phyloP scores from a whole-genome alignment of 2,888 invertebrate genomes.

The Mayetiola destructor region DNA sequence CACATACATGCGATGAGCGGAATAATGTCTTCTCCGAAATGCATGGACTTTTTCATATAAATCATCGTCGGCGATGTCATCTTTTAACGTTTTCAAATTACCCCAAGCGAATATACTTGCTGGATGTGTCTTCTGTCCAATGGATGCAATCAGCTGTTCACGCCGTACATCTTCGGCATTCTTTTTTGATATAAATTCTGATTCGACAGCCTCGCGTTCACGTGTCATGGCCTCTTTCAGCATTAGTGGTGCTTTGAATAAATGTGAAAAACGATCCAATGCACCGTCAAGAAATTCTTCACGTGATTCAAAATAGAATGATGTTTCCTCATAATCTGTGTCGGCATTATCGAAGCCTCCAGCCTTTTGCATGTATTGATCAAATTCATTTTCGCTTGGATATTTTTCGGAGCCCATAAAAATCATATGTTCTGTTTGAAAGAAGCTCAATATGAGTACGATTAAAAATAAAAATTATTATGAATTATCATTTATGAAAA shows the following conservation, averaged over 20 bases:
- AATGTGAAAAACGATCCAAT: slow-evolving; percentile 75
- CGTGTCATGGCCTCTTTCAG: slow-evolving; percentile 69
- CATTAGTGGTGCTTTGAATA: slow-evolving; percentile 77
- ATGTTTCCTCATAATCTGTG: slow-evolving; percentile 75
- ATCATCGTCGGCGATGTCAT: slow-evolving; percentile 48
- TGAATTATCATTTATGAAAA: background rate
- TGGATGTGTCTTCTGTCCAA: slow-evolving; percentile 56
- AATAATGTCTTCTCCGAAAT: slow-evolving; percentile 65
- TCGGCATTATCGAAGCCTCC: slow-evolving; percentile 79
- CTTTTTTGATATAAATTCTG: slow-evolving; percentile 70
- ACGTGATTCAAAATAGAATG: slow-evolving; percentile 78
- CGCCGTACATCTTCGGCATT: slow-evolving; percentile 60
- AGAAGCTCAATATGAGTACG: background rate
- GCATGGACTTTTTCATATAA: slow-evolving; percentile 56
- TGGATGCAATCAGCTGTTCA: slow-evolving; percentile 56
- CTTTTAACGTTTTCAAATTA: slow-evolving; percentile 56
- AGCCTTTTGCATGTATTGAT: slow-evolving; percentile 63
- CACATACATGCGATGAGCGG: slow-evolving; percentile 76
- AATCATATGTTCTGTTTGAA: slow-evolving; percentile 64
- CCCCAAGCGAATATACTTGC: slow-evolving; percentile 71
- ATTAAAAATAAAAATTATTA: too few species aligned
- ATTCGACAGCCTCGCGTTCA: slow-evolving; percentile 78
- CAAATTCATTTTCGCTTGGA: slow-evolving; percentile 73
- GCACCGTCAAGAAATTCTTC: slow-evolving; percentile 60
- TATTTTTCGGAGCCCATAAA: slow-evolving; percentile 89